These are phyloP conservation scores for Nemotelus pantherinus DNA, from an alignment of 2,888 invertebrate species.

Conservation along the genomic window DNA sequence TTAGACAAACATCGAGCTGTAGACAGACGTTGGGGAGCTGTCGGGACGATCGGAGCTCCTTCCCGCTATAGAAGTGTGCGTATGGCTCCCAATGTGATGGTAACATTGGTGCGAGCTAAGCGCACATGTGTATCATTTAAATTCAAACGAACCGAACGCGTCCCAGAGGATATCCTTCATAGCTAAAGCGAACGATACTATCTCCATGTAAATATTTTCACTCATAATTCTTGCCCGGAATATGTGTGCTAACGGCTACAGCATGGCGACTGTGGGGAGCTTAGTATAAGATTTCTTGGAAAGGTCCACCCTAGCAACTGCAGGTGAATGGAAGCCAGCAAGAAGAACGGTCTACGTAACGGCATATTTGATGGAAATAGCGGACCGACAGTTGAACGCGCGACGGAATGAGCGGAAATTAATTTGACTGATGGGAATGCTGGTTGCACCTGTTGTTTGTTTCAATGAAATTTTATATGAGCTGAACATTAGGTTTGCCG, in stretches of 20 bases:
- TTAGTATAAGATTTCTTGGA: not conserved
- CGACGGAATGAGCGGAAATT: conserved; percentile 46
- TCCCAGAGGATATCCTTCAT: conserved; percentile 36
- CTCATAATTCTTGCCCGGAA: conserved; percentile 46
- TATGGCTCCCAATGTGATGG: not conserved
- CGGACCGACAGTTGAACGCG: not conserved
- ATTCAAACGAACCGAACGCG: not conserved
- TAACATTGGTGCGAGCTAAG: not conserved
- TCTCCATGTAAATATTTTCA: conserved; percentile 50
- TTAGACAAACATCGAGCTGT: conserved; percentile 44
- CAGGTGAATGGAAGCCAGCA: not conserved
- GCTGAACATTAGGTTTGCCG: conserved; percentile 44
- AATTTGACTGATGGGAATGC: conserved; percentile 48
- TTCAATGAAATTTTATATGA: conserved; percentile 45
- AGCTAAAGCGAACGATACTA: conserved; percentile 39
- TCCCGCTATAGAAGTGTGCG: not conserved
- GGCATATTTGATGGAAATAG: not conserved
- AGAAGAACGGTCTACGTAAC: not conserved
- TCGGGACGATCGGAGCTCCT: conserved; percentile 1
- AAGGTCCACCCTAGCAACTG: not conserved
- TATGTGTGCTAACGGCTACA: conserved; percentile 47
- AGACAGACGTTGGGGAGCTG: not conserved
- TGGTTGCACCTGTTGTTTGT: conserved; percentile 50
- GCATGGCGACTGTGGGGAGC: conserved; percentile 9
- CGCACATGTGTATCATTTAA: not conserved